Conservation (phyloP, 92 coral and sea anemone genomes). For the Paramuricea clavata region DNA sequence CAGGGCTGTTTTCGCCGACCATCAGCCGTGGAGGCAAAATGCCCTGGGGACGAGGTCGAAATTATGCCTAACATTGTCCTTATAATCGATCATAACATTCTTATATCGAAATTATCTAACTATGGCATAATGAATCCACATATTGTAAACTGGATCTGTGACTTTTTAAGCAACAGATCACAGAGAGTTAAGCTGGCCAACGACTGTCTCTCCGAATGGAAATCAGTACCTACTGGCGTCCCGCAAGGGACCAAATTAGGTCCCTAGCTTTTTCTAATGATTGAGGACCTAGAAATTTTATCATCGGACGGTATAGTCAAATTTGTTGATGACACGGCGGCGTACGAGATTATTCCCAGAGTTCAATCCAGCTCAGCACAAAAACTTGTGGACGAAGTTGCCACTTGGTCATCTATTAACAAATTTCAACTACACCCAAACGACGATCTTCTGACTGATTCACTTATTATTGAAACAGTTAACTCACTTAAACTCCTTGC, state of each 20-base stretch:
- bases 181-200: no score
- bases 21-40: no score
- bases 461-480: neutral
- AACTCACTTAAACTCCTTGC: constrained; percentile 13
- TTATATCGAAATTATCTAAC: no score
- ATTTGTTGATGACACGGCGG: constrained; percentile 13
- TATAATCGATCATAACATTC: no score
- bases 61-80: no score
- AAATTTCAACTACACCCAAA: neutral
- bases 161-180: no score
- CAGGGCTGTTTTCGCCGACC: no score
- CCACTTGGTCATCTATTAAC: neutral
- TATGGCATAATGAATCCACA: no score
- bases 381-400: constrained; percentile 6
- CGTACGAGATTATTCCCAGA: neutral
- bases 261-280: no score
- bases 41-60: no score
- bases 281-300: neutral
- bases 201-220: neutral
- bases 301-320: constrained; percentile 2
- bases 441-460: neutral
- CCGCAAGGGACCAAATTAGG: constrained; percentile 19
- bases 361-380: neutral
- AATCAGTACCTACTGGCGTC: constrained; percentile 4
- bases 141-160: no score